A percentile compares a stretch with the other conserved stretches of the same genome.
Evolutionary conservation across 1,140 invertebrate genomes (phyloP).

Genomic region (Tribolium madens): DNA sequence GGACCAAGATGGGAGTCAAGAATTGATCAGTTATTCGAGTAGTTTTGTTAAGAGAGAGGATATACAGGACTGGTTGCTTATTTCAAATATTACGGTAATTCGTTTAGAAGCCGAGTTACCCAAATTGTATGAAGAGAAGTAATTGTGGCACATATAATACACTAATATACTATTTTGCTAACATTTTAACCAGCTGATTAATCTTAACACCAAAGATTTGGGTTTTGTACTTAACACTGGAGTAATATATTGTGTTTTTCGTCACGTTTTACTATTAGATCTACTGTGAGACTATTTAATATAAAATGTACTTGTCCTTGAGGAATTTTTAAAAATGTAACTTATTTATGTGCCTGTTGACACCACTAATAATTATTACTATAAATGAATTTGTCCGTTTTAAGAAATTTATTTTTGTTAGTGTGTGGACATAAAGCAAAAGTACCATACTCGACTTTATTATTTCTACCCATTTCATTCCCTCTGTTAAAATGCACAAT

Average conservation of each 20-base stretch:
- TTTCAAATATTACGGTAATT: conserved; percentile 74
- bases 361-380: not conserved
- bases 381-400: not conserved
- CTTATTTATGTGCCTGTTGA: not conserved
- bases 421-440: not conserved
- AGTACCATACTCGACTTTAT: not conserved
- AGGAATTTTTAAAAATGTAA: not conserved
- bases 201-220: not conserved
- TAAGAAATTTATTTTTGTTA: not conserved
- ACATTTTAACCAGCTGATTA: not conserved
- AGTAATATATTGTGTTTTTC: not conserved
- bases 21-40: conserved; percentile 80
- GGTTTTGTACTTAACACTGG: not conserved
- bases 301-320: no score
- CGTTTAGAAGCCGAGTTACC: conserved; percentile 77
- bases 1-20: conserved; percentile 78
- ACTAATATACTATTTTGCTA: not conserved
- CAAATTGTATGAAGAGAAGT: conserved; percentile 70
- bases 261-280: not conserved
- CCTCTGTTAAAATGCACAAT: no score
- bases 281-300: not conserved
- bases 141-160: no score
- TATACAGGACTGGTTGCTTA: conserved; percentile 67
- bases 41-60: conserved; percentile 71
- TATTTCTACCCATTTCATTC: not conserved